phyloP scores from a whole-genome alignment of 2,888 invertebrate species.

The Chymomyza procnemis region DNA sequence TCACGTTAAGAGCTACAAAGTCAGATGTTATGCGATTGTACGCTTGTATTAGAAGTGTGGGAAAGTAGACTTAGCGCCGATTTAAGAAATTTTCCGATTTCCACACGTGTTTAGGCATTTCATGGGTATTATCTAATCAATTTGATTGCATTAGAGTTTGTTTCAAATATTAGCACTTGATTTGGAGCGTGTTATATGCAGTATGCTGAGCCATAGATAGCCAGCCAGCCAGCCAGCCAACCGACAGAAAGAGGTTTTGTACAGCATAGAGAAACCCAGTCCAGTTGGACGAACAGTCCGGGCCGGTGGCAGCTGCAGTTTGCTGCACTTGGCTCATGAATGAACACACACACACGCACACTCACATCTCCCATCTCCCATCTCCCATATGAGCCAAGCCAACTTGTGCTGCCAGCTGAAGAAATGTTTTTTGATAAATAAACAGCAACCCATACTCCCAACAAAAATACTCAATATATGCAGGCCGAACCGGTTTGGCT shows the following conservation, averaged over 20 bases:
- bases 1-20: neutral
- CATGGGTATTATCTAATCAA: constrained; percentile 66
- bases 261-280: neutral
- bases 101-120: constrained; percentile 40
- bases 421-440: constrained; percentile 64
- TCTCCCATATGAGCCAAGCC: neutral
- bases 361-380: too few species aligned
- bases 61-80: constrained; percentile 47
- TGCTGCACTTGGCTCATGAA: constrained; percentile 36
- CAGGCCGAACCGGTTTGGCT: constrained; percentile 43
- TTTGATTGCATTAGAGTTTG: constrained; percentile 68
- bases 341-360: neutral
- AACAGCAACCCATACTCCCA: constrained; percentile 56
- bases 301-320: too few species aligned
- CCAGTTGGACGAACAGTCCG: neutral
- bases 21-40: neutral
- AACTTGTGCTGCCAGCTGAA: constrained; percentile 4
- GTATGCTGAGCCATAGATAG: neutral
- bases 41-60: neutral
- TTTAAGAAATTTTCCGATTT: constrained; percentile 36
- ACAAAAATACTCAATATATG: neutral
- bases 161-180: constrained; percentile 58
- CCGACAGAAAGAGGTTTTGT: neutral
- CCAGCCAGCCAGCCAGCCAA: too few species aligned
- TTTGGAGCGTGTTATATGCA: constrained; percentile 26